Evolutionary conservation across 2,113 vertebrate genomes (phyloP), one percentile per base, ranked within the genome.

Genomic region (Lycocorax pyrrhopterus): DNA sequence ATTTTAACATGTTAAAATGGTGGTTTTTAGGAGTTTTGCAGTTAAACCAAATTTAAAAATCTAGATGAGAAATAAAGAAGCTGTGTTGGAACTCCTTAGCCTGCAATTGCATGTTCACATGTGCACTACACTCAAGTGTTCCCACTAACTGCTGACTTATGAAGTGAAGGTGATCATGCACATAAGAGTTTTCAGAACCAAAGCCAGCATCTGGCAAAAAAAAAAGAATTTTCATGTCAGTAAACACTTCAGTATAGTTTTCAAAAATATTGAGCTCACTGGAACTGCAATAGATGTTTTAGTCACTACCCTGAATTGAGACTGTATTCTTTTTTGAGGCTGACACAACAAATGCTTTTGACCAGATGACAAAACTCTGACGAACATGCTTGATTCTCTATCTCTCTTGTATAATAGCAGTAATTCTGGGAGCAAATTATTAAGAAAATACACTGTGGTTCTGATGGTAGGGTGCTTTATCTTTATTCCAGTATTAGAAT

Each of bases 111-210:
- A 26, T 29, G 47, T 18, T 69, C 64, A 11, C 16, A 3, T 5
- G 18, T 60, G 52, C 52, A 11, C 20, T 12, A 30, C 41, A 39
- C 18, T 33, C 0, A 0, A 52, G n/a, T 8, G 39, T 1, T 52
- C 25, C 46, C 35, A 7, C 18, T 33, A 2, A 23, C 29, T 41
- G 17, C 51, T 73, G n/a, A 32, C 37, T 18, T 7, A 10, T 1
- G 1, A 82, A 60, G 18, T 16, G 29, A 75, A 44, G 27, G 19
- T 35, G 44, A 83, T 49, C 25, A 35, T 2, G 71, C 13, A 23
- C 6, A 0, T 3, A 43, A 75, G 41, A 2, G n/a, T 47, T 43
- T 71, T 52, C 39, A 84, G 49, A 67, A 41, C 12, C 16, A 30
- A 22, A 60, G 30, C 4, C 33, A 56, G 68, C 5, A 8, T 41